phyloP scores from a whole-genome alignment of 2,797 vertebrate genomes.

The Hylomyscus alleni region DNA sequence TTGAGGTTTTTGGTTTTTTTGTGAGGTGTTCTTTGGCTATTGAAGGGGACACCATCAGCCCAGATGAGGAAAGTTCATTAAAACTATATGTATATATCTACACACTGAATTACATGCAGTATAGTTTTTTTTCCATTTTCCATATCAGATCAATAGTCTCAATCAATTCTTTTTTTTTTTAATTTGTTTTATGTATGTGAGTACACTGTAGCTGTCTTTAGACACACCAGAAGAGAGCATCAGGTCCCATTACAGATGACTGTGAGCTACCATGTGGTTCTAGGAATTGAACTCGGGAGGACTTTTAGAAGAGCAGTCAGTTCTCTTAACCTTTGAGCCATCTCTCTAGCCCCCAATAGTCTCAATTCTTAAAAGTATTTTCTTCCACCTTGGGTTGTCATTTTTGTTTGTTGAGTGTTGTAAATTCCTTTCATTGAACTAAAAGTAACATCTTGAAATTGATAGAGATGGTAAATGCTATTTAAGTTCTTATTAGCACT shows the following conservation, averaged over 20 bases:
- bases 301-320: too few species aligned
- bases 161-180: neutral
- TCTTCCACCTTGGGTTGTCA: conserved; percentile 61
- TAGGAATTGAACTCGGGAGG: too few species aligned
- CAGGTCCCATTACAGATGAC: too few species aligned
- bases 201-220: too few species aligned
- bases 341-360: neutral
- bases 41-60: neutral
- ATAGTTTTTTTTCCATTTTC: neutral
- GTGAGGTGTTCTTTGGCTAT: neutral
- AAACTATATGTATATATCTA: neutral
- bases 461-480: conserved; percentile 51
- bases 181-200: too few species aligned
- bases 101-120: neutral
- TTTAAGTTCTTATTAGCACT: conserved; percentile 29
- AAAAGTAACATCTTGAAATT: conserved; percentile 58
- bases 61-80: neutral
- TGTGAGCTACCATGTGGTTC: too few species aligned
- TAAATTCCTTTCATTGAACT: conserved; percentile 68
- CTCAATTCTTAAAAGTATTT: conserved; percentile 44
- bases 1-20: neutral
- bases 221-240: too few species aligned
- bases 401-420: conserved; percentile 57
- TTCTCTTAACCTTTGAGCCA: too few species aligned
- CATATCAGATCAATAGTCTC: neutral